Conservation (phyloP, 1,140 invertebrate genomes). For the Paraescarpia echinospica region DNA sequence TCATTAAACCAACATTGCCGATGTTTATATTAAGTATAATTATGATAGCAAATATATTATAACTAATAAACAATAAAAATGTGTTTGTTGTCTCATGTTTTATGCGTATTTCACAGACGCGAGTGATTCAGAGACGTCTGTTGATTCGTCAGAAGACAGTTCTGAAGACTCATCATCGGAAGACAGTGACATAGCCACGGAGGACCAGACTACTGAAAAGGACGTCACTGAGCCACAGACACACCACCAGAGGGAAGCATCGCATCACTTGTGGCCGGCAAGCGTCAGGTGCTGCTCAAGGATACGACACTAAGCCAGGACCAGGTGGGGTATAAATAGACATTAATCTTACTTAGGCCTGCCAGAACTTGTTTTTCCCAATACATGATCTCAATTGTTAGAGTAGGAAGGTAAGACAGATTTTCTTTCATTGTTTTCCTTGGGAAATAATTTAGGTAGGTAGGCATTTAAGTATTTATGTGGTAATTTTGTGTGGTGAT, state of each 20-base stretch:
- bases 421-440: too few species aligned
- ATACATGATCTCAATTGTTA: too few species aligned
- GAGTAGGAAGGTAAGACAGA: too few species aligned
- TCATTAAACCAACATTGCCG: too few species aligned
- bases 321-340: not conserved
- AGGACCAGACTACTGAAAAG: not conserved
- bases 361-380: too few species aligned
- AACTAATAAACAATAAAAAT: too few species aligned
- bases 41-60: too few species aligned
- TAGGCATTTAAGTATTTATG: too few species aligned
- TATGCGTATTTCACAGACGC: not conserved
- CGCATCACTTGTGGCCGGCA: not conserved
- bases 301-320: not conserved
- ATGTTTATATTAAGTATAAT: too few species aligned
- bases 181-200: not conserved
- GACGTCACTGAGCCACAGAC: not conserved
- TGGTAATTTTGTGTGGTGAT: too few species aligned
- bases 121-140: not conserved
- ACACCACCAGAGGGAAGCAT: not conserved
- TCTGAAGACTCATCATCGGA: not conserved
- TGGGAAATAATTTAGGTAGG: too few species aligned
- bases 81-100: not conserved
- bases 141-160: not conserved
- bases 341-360: too few species aligned
- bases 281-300: not conserved